Evolutionary conservation across 2,797 vertebrate species (phyloP).

Genomic region (Malacoraja senta): DNA sequence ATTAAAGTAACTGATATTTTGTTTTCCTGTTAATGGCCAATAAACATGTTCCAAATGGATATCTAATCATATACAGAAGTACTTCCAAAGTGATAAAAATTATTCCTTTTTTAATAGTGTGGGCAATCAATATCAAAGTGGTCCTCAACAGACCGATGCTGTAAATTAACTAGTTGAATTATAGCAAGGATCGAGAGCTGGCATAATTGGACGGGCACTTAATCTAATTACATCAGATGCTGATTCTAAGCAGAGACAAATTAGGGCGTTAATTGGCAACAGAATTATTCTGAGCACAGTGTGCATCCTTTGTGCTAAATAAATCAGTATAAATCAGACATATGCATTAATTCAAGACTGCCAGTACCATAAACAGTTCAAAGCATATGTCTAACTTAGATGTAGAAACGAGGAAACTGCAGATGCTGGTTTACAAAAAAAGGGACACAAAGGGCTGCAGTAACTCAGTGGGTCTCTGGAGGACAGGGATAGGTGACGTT

Average conservation of each 20-base stretch:
- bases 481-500: too few species aligned
- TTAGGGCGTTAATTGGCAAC: background rate
- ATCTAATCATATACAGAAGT: background rate
- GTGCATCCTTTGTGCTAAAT: background rate
- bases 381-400: too few species aligned
- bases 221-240: background rate
- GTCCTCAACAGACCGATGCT: background rate
- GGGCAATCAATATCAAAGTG: background rate
- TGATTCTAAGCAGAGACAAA: constrained; percentile 6
- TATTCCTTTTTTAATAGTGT: background rate
- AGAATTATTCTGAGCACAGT: background rate
- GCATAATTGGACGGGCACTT: constrained; percentile 7
- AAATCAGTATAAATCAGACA: too few species aligned
- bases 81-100: background rate
- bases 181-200: background rate
- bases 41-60: background rate
- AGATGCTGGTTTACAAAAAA: too few species aligned
- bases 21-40: background rate
- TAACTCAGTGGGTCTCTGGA: too few species aligned
- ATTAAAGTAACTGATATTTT: background rate
- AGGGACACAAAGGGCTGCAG: too few species aligned
- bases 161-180: background rate
- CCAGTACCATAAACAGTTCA: background rate
- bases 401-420: too few species aligned
- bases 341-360: background rate